A percentile compares a stretch with the other conserved stretches of the same genome.
These are phyloP conservation scores for Macroglossus sobrinus DNA, from an alignment of 2,113 vertebrate genomes.

Conservation along the genomic window DNA sequence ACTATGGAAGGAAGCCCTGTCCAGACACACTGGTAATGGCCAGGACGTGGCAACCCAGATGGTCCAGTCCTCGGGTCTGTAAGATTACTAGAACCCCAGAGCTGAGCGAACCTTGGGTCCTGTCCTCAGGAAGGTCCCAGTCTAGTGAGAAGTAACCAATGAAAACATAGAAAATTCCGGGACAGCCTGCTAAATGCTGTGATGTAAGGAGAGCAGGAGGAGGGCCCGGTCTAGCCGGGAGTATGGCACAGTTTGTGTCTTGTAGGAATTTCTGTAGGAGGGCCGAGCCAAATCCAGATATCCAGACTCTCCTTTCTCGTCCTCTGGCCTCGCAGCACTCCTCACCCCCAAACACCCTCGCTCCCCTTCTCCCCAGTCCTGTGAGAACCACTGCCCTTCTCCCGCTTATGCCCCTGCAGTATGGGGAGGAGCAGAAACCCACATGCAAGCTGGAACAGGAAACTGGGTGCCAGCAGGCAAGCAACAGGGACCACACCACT, in stretches of 20 bases:
- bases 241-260: accelerated
- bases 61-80: not conserved
- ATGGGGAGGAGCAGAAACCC: not conserved
- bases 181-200: not conserved
- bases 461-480: not conserved
- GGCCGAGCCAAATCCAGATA: not conserved
- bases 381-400: not conserved
- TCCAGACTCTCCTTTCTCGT: accelerated
- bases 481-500: too few species aligned
- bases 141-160: not conserved
- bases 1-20: not conserved
- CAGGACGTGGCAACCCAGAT: not conserved
- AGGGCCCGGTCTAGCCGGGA: not conserved
- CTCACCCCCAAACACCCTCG: not conserved
- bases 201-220: not conserved
- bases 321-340: not conserved
- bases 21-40: too few species aligned
- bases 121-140: not conserved
- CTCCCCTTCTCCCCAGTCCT: not conserved
- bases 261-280: not conserved
- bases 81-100: not conserved
- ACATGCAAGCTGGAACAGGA: not conserved
- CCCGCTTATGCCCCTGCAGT: accelerated
- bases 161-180: not conserved
- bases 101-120: not conserved